Evolutionary conservation across 2,113 vertebrate species (phyloP), one percentile per base, ranked within the genome.

Genomic region (Melanotaenia duboulayi): DNA sequence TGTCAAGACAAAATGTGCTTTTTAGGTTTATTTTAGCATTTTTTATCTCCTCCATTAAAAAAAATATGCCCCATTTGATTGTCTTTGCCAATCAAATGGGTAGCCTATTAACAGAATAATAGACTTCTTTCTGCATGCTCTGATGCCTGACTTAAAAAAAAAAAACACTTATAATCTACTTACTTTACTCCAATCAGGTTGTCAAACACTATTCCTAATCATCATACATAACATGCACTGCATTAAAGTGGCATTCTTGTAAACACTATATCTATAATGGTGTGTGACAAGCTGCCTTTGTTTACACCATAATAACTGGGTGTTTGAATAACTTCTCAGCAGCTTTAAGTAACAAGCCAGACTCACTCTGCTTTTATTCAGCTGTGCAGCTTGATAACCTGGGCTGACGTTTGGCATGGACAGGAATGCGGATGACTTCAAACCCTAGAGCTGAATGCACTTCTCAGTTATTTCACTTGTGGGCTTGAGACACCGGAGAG

Each of bases 271-370:
- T 88, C 76, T 80, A 83, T 92, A 92, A 92, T 87, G 81, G 69
- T 11, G 70, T 80, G 78, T 93, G 92, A 92, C 90, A 91, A 87
- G 84, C 76, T 3, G 65, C 83, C 84, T 91, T 91, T 93, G 89
- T 93, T 93, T 93, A 91, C 81, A 73, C 80, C 83, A 88, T 92
- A 91, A 91, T 90, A 91, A 92, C 89, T 83, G 79, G 83, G 65
- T 91, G 91, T 92, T 93, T 91, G 87, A 92, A 91, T 88, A 93
- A 93, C 93, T 93, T 90, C 80, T 87, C 89, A 71, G 61, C 69
- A 82, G 86, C 87, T 93, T 89, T 79, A 89, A 91, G 91, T 84
- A 79, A 84, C 81, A 74, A 88, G 85, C 88, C 88, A 86, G 68
- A 88, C 76, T 87, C 88, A 66, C 81, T 91, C 89, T 93, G 92